Base-by-base conservation (phyloP, 1,140 invertebrate species). In the Glossosoma conforme region DNA sequence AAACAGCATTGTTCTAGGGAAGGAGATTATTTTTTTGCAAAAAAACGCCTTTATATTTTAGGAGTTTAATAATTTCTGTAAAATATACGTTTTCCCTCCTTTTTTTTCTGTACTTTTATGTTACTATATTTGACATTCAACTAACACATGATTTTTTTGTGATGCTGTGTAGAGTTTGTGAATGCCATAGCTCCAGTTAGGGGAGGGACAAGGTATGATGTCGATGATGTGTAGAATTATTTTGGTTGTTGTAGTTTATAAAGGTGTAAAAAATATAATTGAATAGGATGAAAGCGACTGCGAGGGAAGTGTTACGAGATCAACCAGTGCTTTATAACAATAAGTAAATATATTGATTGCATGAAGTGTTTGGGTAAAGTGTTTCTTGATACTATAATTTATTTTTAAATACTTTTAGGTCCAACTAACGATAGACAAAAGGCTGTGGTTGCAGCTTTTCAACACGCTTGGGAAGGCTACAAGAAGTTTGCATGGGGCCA, bases 401-500 rank as follows among this genome's bases (percentile, higher is more conserved):
- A 17, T 46, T 15, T 44, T 4, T 28, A 11, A 8, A 33, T 35
- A 10, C 14, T 54, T 61, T 5, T 21, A 81, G 87, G 86, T 1
- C 84, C 89, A 8, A 77, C 79, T 52, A 94, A 91, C 68, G 74
- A 82, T 15, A 76, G 84, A 11, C 92, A 96, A 68, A 70, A 74
- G 60, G 88, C 88, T 6, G 83, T 98, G 13, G 84, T 93, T 1
- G 78, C 81, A 17, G 92, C 91, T 14, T 92, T 96, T 60, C 81
- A 81, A 61, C 90, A 95, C 73, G 93, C 94, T 0, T 98, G 94
- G 93, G 78, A 76, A 49, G 91, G 89, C 0, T 97, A 97, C 65
- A 89, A 86, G 64, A 80, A 85, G 53, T 91, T 83, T 73, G 93
- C 93, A 3, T 97, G 93, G 93, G 93, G 93, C 4, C 87, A 93